Evolutionary conservation across 1,140 invertebrate genomes (phyloP).

Genomic region (Hylaeus anthracinus): DNA sequence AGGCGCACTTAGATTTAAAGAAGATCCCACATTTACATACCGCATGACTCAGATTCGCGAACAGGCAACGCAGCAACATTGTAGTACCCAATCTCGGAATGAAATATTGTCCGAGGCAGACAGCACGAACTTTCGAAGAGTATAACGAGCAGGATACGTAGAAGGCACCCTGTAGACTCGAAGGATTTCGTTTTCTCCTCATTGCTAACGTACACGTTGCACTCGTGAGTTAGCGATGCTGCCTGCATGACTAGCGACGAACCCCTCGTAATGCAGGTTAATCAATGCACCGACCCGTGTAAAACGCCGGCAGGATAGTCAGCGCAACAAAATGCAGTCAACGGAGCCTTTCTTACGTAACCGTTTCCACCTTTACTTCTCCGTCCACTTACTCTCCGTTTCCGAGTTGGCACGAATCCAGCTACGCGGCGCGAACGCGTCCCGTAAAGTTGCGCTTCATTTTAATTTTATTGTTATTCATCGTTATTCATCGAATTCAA

Average conservation of each 20-base stretch:
- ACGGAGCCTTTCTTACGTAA: constrained; percentile 58
- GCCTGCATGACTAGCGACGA: constrained; percentile 65
- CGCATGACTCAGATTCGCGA: too few relatives aligned
- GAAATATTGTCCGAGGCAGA: too few relatives aligned
- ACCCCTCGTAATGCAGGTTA: constrained; percentile 69
- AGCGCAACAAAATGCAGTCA: constrained; percentile 55
- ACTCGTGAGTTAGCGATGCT: constrained; percentile 66
- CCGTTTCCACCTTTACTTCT: constrained; percentile 22
- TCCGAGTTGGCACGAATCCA: constrained; percentile 37
- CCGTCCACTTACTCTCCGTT: constrained; percentile 40
- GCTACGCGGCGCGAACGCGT: not conserved
- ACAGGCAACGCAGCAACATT: too few relatives aligned
- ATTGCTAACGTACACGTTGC: constrained; percentile 46
- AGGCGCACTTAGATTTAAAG: too few relatives aligned
- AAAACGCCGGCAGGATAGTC: constrained; percentile 63
- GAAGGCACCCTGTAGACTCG: constrained; percentile 26
- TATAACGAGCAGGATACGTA: not conserved
- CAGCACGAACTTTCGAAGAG: not conserved
- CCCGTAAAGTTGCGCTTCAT: too few relatives aligned
- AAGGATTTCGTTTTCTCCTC: constrained; percentile 42
- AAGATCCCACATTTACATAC: too few relatives aligned
- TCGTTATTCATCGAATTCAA: not conserved
- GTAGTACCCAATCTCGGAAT: too few relatives aligned
- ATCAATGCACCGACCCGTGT: constrained; percentile 75
- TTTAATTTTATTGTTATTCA: too few relatives aligned